Conservation (phyloP, 1,140 invertebrate species). For the Drosophila erecta region DNA sequence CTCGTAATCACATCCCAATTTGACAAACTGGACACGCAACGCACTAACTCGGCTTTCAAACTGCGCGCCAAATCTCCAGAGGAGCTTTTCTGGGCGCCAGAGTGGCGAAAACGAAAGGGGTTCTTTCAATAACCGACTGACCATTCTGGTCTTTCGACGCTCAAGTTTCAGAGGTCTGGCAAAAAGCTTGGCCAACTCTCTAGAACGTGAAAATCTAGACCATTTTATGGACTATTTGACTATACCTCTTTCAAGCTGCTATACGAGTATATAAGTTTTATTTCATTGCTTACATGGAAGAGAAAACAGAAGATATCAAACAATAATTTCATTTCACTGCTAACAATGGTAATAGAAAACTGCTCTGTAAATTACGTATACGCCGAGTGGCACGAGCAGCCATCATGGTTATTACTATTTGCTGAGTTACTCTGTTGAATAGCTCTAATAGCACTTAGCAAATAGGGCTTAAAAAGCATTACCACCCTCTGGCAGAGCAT, state of each 20-base stretch:
- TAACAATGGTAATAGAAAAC: too few relatives aligned
- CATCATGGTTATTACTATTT: too few relatives aligned
- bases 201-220: constrained; percentile 12
- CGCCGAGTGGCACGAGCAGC: neutral
- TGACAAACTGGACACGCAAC: constrained; percentile 51
- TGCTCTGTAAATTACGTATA: constrained; percentile 2
- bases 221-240: neutral
- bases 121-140: constrained; percentile 1
- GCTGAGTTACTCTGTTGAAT: too few relatives aligned
- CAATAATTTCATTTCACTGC: too few relatives aligned
- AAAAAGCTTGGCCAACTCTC: constrained; percentile 40
- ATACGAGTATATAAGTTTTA: too few relatives aligned
- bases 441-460: neutral
- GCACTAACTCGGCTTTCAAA: constrained; percentile 56
- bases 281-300: too few relatives aligned
- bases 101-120: constrained; percentile 26
- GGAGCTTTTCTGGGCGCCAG: constrained; percentile 8
- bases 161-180: constrained; percentile 10
- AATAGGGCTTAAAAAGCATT: neutral
- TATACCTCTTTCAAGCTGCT: neutral
- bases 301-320: neutral
- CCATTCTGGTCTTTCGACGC: neutral
- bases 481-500: constrained; percentile 17
- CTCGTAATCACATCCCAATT: constrained; percentile 55
- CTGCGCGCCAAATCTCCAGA: constrained; percentile 35